phyloP scores from a whole-genome alignment of 2,113 vertebrate species.

The Barnardius zonarius region DNA sequence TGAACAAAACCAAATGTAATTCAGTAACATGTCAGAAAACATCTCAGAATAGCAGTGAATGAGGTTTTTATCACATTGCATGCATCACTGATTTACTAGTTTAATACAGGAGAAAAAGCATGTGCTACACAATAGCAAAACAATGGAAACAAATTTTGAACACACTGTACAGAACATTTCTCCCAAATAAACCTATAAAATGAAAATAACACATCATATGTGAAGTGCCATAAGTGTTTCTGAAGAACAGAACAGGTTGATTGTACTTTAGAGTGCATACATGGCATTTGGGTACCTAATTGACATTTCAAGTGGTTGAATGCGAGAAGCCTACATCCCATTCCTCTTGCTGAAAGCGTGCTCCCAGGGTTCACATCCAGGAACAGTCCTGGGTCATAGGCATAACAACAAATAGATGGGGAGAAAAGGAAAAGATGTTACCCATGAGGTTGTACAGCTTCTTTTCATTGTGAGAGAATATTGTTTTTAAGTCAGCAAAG shows the following conservation, averaged over 20 bases:
- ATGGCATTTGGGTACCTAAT: neutral
- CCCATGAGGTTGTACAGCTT: neutral
- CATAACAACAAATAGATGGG: neutral
- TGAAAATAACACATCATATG: neutral
- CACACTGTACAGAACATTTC: neutral
- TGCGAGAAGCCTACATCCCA: neutral
- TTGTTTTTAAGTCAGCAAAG: neutral
- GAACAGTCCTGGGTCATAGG: neutral
- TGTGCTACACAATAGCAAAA: neutral
- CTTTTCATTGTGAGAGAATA: neutral
- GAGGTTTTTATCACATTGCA: neutral
- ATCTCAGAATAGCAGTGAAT: neutral
- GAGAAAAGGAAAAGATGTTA: neutral
- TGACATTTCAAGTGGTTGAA: neutral
- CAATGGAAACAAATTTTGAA: neutral
- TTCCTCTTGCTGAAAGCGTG: neutral
- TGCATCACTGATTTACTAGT: neutral
- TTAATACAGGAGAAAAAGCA: neutral
- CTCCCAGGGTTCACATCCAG: neutral
- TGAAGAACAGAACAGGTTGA: neutral
- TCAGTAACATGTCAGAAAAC: neutral
- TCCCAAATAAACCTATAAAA: neutral
- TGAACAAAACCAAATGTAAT: neutral
- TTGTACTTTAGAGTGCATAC: neutral
- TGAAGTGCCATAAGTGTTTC: neutral